These are phyloP conservation scores for Microvelia longipes DNA, from an alignment of 1,140 invertebrate genomes.

Conservation along the genomic window DNA sequence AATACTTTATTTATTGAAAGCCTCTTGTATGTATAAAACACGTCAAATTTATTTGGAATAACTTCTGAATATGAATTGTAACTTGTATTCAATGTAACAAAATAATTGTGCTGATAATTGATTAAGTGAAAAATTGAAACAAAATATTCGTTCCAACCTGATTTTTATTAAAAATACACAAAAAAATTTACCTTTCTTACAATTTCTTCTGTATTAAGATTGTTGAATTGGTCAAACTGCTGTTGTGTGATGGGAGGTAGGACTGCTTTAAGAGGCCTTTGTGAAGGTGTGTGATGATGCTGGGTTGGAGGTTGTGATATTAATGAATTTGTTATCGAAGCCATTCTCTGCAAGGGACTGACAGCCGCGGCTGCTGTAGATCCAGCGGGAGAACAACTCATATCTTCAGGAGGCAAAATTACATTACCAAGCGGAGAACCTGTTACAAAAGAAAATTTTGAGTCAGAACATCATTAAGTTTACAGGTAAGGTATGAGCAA, in stretches of 20 bases:
- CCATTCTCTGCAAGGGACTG: conserved; percentile 89
- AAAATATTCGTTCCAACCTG: too few species aligned
- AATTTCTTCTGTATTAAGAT: conserved; percentile 95
- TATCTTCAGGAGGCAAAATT: conserved; percentile 68
- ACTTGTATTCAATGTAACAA: too few species aligned
- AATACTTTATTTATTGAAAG: too few species aligned
- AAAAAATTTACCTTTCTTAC: conserved; percentile 75
- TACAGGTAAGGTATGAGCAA: too few species aligned
- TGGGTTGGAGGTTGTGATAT: conserved; percentile 78
- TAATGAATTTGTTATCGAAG: conserved; percentile 90
- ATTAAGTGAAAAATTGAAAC: too few species aligned
- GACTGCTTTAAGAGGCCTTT: conserved; percentile 83
- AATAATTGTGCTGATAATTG: too few species aligned
- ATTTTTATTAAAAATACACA: too few species aligned
- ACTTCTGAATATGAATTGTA: too few species aligned
- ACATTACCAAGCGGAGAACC: conserved; percentile 65
- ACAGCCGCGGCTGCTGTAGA: conserved; percentile 59
- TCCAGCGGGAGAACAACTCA: conserved; percentile 30
- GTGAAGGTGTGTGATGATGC: conserved; percentile 61
- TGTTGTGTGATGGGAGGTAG: conserved; percentile 96
- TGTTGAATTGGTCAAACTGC: conserved; percentile 96
- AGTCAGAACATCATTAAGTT: not conserved
- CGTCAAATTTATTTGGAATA: too few species aligned
- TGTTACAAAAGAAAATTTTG: not conserved
- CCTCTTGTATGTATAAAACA: too few species aligned